phyloP scores from a whole-genome alignment of 2,888 invertebrate genomes.

The Amblyteles armatorius region DNA sequence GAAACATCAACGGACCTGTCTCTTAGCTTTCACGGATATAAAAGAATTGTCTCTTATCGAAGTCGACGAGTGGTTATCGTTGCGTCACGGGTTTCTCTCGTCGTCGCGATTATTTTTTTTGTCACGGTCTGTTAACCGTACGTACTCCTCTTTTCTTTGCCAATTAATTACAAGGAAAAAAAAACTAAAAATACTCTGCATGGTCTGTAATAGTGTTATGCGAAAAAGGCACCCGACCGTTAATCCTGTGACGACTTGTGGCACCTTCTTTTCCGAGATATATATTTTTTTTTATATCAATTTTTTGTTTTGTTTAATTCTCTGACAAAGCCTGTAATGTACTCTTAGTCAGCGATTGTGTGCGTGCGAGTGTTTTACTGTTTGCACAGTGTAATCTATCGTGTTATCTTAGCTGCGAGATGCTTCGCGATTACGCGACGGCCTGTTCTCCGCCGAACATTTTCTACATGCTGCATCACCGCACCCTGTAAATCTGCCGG shows the following conservation, averaged over 20 bases:
- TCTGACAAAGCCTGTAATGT: conserved; percentile 34
- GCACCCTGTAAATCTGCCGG: not conserved
- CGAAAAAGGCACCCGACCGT: not conserved
- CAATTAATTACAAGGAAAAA: not conserved
- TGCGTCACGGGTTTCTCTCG: conserved; percentile 56
- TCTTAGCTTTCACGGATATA: not conserved
- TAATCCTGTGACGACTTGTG: not conserved
- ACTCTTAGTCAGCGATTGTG: conserved; percentile 32
- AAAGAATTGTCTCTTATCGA: not conserved
- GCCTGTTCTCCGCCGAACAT: not conserved
- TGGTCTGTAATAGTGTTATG: conserved; percentile 13
- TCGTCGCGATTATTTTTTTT: conserved; percentile 45
- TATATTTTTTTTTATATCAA: not conserved
- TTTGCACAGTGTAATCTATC: conserved; percentile 47
- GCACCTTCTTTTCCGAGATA: not conserved
- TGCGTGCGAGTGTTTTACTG: conserved; percentile 34
- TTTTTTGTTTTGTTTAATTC: not conserved
- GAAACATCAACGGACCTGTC: not conserved
- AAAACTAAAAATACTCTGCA: conserved; percentile 16
- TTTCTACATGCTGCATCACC: not conserved
- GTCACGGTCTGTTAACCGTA: conserved; percentile 32
- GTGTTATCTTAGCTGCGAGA: conserved; percentile 35
- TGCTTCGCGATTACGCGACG: conserved; percentile 43
- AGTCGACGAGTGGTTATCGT: conserved; percentile 4
- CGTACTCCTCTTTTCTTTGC: conserved; percentile 19